Evolutionary conservation across 2,888 invertebrate genomes (phyloP).

Genomic region (Athalia circularis): DNA sequence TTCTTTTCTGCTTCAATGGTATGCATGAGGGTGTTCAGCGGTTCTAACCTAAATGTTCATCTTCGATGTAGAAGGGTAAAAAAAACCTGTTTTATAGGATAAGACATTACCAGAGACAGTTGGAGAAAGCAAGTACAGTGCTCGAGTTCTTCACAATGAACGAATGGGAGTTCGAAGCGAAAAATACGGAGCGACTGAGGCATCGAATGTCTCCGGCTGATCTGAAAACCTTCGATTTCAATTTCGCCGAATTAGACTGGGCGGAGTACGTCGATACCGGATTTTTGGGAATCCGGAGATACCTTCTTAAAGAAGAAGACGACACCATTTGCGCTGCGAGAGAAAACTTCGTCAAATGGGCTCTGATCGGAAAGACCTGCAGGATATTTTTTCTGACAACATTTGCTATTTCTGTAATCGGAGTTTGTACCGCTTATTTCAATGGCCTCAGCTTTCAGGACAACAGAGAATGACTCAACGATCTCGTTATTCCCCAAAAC

Average conservation of each 20-base stretch:
- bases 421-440: too few relatives aligned
- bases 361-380: background rate
- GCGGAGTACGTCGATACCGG: background rate
- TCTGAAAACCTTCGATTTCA: background rate
- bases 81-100: background rate
- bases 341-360: background rate
- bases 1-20: too few relatives aligned
- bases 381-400: too few relatives aligned
- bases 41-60: too few relatives aligned
- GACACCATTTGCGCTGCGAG: background rate
- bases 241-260: background rate
- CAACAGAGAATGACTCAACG: too few relatives aligned
- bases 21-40: too few relatives aligned
- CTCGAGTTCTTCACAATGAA: background rate
- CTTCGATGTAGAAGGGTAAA: too few relatives aligned
- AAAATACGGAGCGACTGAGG: background rate
- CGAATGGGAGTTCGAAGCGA: background rate
- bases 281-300: constrained; percentile 1
- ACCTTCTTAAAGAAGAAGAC: background rate
- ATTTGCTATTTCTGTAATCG: too few relatives aligned
- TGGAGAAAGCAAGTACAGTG: background rate
- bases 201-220: background rate
- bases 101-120: background rate
- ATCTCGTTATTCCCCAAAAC: too few relatives aligned
- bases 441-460: too few relatives aligned